Percentiles rank a stretch among this genome's conserved stretches.
Conservation (phyloP, 2,797 vertebrate genomes). For the Enteromius unitaeniatus region DNA sequence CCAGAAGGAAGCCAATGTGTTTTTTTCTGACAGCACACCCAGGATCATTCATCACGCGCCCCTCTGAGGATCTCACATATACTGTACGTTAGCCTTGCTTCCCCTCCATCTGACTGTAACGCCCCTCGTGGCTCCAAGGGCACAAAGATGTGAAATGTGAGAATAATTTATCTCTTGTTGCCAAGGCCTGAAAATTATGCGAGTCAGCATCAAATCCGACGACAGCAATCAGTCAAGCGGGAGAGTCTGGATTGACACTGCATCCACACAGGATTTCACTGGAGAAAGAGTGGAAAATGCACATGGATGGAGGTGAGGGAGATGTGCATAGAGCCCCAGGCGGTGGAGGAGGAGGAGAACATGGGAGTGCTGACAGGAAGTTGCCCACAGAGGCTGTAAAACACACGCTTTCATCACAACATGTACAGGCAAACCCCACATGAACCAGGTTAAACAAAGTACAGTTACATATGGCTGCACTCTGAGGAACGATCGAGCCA, state of each 20-base stretch:
- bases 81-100: slow-evolving; percentile 38
- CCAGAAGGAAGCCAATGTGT: slow-evolving; percentile 29
- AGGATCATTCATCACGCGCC: slow-evolving; percentile 41
- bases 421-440: slow-evolving; percentile 53
- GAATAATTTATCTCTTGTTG: slow-evolving; percentile 26
- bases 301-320: slow-evolving; percentile 25
- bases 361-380: slow-evolving; percentile 50
- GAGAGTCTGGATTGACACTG: neutral
- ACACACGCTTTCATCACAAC: slow-evolving; percentile 56
- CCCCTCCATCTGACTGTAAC: neutral
- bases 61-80: slow-evolving; percentile 32
- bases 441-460: slow-evolving; percentile 40
- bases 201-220: slow-evolving; percentile 31
- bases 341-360: slow-evolving; percentile 31
- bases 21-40: slow-evolving; percentile 26
- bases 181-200: neutral
- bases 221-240: slow-evolving; percentile 4
- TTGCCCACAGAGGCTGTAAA: slow-evolving; percentile 47
- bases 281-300: slow-evolving; percentile 27
- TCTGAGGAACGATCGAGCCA: slow-evolving; percentile 4
- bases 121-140: slow-evolving; percentile 14
- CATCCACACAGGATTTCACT: neutral
- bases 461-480: slow-evolving; percentile 26
- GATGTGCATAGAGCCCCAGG: slow-evolving; percentile 29
- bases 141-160: slow-evolving; percentile 28